Evolutionary conservation across 2,888 invertebrate species (phyloP).

Genomic region (Ypsolopha sequella): DNA sequence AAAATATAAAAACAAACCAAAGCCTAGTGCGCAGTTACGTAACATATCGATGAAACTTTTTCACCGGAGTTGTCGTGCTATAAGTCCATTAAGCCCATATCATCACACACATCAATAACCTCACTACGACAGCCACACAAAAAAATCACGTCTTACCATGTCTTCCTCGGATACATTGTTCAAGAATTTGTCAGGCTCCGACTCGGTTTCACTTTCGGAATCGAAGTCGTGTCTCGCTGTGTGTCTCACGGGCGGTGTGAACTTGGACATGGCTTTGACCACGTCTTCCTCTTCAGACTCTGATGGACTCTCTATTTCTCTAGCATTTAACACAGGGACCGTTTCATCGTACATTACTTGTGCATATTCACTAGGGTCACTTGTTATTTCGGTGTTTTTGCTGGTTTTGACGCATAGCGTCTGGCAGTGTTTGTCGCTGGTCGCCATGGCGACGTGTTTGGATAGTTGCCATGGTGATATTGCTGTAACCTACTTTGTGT

Average conservation of each 20-base stretch:
- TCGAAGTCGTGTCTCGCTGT: slow-evolving; percentile 58
- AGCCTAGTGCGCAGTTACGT: not conserved
- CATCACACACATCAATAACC: not conserved
- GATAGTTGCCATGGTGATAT: not conserved
- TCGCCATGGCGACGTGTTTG: slow-evolving; percentile 46
- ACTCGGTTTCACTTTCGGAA: slow-evolving; percentile 52
- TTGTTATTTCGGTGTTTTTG: slow-evolving; percentile 10
- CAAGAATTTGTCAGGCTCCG: slow-evolving; percentile 43
- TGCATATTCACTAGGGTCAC: slow-evolving; percentile 19
- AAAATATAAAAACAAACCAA: too few species aligned
- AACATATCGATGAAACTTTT: not conserved
- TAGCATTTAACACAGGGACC: slow-evolving; percentile 66
- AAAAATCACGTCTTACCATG: slow-evolving; percentile 25
- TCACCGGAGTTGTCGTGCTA: not conserved
- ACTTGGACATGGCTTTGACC: slow-evolving; percentile 51
- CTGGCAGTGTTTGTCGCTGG: slow-evolving; percentile 60
- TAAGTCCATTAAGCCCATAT: not conserved
- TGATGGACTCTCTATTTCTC: slow-evolving; percentile 68
- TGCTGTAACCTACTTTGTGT: not conserved
- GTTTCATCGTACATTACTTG: slow-evolving; percentile 72
- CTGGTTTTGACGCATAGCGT: slow-evolving; percentile 31
- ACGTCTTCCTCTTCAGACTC: slow-evolving; percentile 41
- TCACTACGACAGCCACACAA: not conserved
- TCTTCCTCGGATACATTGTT: slow-evolving; percentile 20
- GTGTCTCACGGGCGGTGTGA: slow-evolving; percentile 53